Conservation (phyloP, 2,888 invertebrate genomes). For the Exephanes ischioxanthus region DNA sequence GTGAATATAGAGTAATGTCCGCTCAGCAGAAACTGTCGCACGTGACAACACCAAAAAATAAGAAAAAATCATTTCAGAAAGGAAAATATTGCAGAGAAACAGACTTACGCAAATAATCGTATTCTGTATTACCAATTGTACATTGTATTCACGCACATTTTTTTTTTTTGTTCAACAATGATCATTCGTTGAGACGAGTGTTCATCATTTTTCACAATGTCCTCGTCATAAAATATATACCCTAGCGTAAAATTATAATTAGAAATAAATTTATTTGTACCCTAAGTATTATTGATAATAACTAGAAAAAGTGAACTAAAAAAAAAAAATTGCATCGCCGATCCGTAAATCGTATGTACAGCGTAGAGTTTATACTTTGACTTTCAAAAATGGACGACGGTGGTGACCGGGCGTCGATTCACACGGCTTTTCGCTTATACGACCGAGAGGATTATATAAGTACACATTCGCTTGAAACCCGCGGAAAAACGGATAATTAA, state of each 20-base stretch:
- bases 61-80: conserved; percentile 6
- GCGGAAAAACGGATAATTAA: conserved; percentile 6
- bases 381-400: conserved; percentile 28
- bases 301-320: conserved; percentile 20
- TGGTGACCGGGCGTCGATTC: conserved; percentile 20
- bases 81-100: conserved; percentile 19
- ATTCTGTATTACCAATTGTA: conserved; percentile 66
- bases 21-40: not conserved
- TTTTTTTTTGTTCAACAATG: conserved; percentile 25
- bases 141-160: conserved; percentile 49
- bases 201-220: conserved; percentile 2
- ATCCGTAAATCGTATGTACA: conserved; percentile 62
- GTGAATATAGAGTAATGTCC: not conserved
- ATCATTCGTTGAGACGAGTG: conserved; percentile 22
- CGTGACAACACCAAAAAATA: conserved; percentile 11
- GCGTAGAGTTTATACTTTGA: conserved; percentile 42
- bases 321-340: conserved; percentile 46
- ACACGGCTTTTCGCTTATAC: conserved; percentile 4
- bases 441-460: conserved; percentile 46
- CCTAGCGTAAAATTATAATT: conserved; percentile 47
- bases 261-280: conserved; percentile 64
- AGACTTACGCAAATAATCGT: conserved; percentile 47
- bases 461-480: conserved; percentile 52
- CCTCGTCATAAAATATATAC: conserved; percentile 46
- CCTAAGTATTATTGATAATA: conserved; percentile 44